These are phyloP conservation scores for Musca vetustissima DNA, from an alignment of 1,140 invertebrate genomes.

Conservation along the genomic window DNA sequence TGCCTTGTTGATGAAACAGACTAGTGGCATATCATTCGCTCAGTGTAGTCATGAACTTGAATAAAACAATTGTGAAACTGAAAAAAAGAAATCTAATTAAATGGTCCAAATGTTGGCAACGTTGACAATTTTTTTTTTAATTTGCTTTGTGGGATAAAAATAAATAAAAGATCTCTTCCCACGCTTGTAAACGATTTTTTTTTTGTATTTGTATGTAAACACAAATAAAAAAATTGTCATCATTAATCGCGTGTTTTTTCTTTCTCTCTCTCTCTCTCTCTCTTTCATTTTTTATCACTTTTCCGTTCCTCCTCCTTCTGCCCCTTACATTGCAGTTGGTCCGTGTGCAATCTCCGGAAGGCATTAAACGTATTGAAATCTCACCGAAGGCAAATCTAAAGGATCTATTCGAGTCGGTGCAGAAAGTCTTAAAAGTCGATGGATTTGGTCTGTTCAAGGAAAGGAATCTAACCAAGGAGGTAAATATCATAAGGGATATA, in stretches of 20 bases:
- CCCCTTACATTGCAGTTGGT: conserved; percentile 70
- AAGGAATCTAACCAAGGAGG: conserved; percentile 73
- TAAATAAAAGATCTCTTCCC: too few species aligned
- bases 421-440: conserved; percentile 70
- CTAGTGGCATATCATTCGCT: too few species aligned
- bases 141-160: too few species aligned
- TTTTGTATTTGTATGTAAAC: not conserved
- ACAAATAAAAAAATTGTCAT: not conserved
- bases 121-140: too few species aligned
- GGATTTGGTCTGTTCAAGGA: conserved; percentile 79
- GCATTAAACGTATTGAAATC: conserved; percentile 84
- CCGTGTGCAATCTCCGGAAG: conserved; percentile 87
- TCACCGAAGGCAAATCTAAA: conserved; percentile 68
- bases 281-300: conserved; percentile 5
- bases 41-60: not conserved
- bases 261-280: too few species aligned
- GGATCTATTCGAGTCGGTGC: conserved; percentile 77
- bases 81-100: too few species aligned
- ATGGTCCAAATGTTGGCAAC: not conserved
- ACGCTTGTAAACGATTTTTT: too few species aligned
- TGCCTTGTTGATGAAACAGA: too few species aligned
- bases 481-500: conserved; percentile 57
- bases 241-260: conserved; percentile 2
- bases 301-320: too few species aligned
- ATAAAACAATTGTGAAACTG: too few species aligned